Base-by-base conservation (phyloP, 2,888 invertebrate species). In the Dorcus hopei region DNA sequence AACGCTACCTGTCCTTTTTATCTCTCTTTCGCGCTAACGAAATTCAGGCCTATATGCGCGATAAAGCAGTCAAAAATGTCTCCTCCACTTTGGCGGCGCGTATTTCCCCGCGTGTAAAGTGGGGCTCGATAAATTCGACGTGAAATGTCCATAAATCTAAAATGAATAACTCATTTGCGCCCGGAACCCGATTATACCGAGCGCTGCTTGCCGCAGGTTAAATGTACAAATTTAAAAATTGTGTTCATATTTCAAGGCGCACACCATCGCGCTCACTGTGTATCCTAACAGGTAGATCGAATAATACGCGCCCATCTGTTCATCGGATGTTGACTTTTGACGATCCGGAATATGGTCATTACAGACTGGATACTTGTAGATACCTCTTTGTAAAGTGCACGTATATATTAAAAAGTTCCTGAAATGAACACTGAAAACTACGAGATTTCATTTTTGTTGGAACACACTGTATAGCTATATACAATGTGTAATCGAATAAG, bases 201-300 rank as follows among this genome's bases (percentile, higher is more conserved):
- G 68, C 72, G 72, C 69, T 59, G 60, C 63, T 68, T 68, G 70
- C 72, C 72, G 62, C 66, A 66, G 71, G 75, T 70, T 75, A 73
- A 75, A 73, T 71, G 70, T 68, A 68, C 70, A 73, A 74, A 73
- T 74, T 74, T 72, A 70, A 73, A 75, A 75, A 74, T 74, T 73
- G 72, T 65, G 65, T 65, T 71, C 74, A 71, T 75, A 74, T 74
- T 73, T 75, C 71, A 72, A 61, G 52, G 54, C 42, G 47, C 43
- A 61, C 58, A 61, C 58, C 49, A 51, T 40, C 39, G 57, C 49
- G 51, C 48, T 33, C 50, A 55, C 56, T 14, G 40, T 60, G 61
- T 63, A 52, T 62, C 59, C 59, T 65, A 66, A 63, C 65, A 62
- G 65, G 63, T 65, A 63, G 61, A 64, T 64, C 56, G 62, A 60